Base-by-base conservation (phyloP, 2,888 invertebrate species). In the Steinernema scapterisci region DNA sequence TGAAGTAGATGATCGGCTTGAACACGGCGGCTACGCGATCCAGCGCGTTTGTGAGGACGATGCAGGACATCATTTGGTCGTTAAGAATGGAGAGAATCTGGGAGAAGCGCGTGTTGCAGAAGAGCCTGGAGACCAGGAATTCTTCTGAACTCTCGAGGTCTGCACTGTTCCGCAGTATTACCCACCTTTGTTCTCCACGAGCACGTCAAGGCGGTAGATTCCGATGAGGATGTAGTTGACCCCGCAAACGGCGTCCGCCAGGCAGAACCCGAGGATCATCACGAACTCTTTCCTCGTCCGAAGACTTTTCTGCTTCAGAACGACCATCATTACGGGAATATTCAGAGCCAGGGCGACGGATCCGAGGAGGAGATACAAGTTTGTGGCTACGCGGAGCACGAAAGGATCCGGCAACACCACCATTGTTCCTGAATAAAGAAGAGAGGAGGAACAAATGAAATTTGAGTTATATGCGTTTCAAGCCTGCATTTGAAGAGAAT, bases 211-310 rank as follows among this genome's bases (percentile, higher is more conserved):
- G 27, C 63, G 63, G 31, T 63, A 63, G 63, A 63, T 2, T 2
- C 31, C 31, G 25, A 63, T 13, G 16, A 63, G 27, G 16, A 63
- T 27, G 16, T 31, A 31, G 63, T 31, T 27, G 2, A 63, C 27
- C 7, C 63, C 63, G 16, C 7, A 16, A 16, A 38, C 9, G 11
- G 63, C 63, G 63, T 63, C 63, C 16, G 27, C 63, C 16, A 63
- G 16, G n/a, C 63, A 63, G 63, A 31, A 63, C 1, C 63, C 63
- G 19, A 63, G 9, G 27, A 63, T 63, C 63, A 63, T 31, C 27
- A 63, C 27, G 19, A 63, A 63, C 63, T 63, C 63, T 31, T 63
- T 63, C 7, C 63, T 9, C 5, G 27, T 2, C 1, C 63, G 63
- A 21, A 52, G 52, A 11, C 21, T 23, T 23, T 11, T 23, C 2